Evolutionary conservation across 2,888 invertebrate genomes (phyloP), one percentile per base, ranked within the genome.

Genomic region (Cybosia mesomella): DNA sequence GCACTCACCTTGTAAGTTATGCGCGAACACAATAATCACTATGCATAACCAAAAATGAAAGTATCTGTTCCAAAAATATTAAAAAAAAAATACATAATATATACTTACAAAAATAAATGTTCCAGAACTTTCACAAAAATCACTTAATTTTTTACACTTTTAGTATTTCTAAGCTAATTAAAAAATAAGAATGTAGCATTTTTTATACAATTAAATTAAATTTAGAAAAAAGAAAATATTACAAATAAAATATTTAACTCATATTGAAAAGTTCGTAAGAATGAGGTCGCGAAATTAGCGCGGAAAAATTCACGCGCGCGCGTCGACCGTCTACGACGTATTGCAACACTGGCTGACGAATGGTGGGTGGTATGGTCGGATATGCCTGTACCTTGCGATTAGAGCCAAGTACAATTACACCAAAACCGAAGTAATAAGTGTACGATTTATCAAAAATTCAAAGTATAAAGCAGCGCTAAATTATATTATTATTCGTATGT

Each of bases 281-380:
- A 67, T 57, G 34, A 58, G 39, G 18, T 66, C 64, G 60, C 11
- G 18, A 67, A 73, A 70, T 67, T 66, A 59, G 59, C 67, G 72
- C 72, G 66, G 60, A 58, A 64, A 68, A 70, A 71, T 72, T 72
- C 77, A 73, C 74, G 69, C 64, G 65, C 73, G 70, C 80, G 77
- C 76, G 76, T 77, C 68, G 68, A 32, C 76, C 73, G 77, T 62
- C 68, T 66, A 72, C 71, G 72, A 75, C 68, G 76, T 77, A 71
- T 77, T 77, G 75, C 74, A 80, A 79, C 76, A 83, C 83, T 76
- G 80, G 70, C 77, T 18, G 71, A n/a, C n/a, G n/a, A 69, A 74
- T 77, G 55, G 43, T 64, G 28, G 55, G 43, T 64, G 28, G 69
- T 67, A 68, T 21, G 62, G n/a, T 32, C n/a, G 54, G 22, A 64